Percentiles rank a stretch among this genome's conserved stretches.
These are phyloP conservation scores for Pampusana beccarii DNA, from an alignment of 2,113 vertebrate genomes.

Conservation along the genomic window DNA sequence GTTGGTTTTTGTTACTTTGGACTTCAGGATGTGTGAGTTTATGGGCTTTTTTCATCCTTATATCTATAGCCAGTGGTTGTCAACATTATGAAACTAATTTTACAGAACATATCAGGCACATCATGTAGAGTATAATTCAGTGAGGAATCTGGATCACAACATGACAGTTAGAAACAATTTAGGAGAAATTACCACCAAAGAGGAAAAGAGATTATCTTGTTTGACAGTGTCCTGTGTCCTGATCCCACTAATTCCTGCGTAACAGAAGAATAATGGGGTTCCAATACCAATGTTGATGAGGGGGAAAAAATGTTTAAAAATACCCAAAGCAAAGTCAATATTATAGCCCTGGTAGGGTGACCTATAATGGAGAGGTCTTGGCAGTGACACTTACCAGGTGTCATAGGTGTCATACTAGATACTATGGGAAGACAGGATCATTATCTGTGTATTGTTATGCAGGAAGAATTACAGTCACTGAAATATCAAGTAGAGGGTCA, in stretches of 20 bases:
- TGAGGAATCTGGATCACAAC: background rate
- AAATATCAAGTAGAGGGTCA: background rate
- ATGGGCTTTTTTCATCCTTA: background rate
- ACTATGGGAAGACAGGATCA: background rate
- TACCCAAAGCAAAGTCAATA: background rate
- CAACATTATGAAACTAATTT: background rate
- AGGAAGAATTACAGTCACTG: background rate
- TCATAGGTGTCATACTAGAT: background rate
- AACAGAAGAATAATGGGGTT: background rate
- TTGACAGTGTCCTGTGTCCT: background rate
- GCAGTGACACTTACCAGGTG: background rate
- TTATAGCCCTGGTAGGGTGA: accelerated
- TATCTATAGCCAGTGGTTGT: background rate
- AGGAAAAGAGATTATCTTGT: background rate
- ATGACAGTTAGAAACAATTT: background rate
- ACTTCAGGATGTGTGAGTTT: background rate
- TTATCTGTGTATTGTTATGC: background rate
- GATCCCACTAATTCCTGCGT: background rate
- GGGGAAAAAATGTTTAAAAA: background rate
- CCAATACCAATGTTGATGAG: background rate
- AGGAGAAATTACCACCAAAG: background rate
- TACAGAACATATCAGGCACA: background rate
- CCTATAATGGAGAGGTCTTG: background rate
- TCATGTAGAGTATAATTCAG: background rate
- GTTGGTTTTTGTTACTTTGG: background rate